phyloP scores from a whole-genome alignment of 2,113 vertebrate species.

The Beaufortia kweichowensis region DNA sequence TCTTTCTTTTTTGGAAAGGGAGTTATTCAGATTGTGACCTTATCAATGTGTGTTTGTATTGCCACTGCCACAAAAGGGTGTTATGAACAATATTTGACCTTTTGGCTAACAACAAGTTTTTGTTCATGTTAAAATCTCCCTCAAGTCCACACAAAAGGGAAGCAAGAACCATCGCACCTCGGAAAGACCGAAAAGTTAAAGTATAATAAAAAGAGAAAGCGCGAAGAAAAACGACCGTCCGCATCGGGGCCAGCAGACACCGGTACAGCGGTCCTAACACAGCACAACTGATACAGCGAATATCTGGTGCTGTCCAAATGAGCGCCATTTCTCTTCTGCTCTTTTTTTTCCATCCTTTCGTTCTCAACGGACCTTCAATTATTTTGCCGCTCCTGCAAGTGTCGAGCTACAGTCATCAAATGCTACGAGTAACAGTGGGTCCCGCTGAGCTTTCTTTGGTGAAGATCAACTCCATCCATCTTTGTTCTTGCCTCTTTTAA shows the following conservation, averaged over 20 bases:
- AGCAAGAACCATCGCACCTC: not conserved
- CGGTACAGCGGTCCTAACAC: not conserved
- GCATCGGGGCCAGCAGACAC: not conserved
- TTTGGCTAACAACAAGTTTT: conserved; percentile 59
- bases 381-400: not conserved
- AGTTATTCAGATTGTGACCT: conserved; percentile 74
- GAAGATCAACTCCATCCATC: conserved; percentile 10
- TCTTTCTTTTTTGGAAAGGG: conserved; percentile 45
- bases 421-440: not conserved
- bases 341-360: not conserved
- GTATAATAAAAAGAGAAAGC: not conserved
- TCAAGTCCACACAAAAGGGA: conserved; percentile 22
- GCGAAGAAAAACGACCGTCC: not conserved
- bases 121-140: conserved; percentile 48
- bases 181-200: not conserved
- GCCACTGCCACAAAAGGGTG: conserved; percentile 51
- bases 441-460: conserved; percentile 21
- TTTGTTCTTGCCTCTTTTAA: not conserved
- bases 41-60: conserved; percentile 69
- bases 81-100: conserved; percentile 66
- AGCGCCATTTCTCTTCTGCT: not conserved
- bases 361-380: not conserved
- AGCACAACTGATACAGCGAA: too few species aligned
- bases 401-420: conserved; percentile 3
- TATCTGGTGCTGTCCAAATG: not conserved